These are phyloP conservation scores for Argya squamiceps DNA, from an alignment of 2,797 vertebrate species.

Conservation along the genomic window DNA sequence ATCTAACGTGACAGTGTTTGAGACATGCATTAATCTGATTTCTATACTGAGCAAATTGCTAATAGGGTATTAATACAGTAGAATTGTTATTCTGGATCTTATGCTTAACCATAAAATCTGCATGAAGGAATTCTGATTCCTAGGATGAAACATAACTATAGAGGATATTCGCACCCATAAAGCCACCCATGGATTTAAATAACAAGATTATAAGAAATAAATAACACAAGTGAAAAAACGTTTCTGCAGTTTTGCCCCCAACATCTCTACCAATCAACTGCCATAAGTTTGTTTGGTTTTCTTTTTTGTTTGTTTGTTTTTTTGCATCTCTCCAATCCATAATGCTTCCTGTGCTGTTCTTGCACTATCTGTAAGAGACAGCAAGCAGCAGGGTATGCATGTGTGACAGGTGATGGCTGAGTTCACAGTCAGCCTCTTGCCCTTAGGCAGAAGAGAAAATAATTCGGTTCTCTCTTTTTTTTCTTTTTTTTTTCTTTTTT, in stretches of 20 bases:
- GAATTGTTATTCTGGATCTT: neutral
- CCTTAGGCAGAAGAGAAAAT: neutral
- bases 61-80: neutral
- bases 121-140: neutral
- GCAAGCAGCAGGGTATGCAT: neutral
- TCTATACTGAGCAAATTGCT: neutral
- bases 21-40: neutral
- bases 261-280: neutral
- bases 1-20: neutral
- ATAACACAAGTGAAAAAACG: neutral
- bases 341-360: neutral
- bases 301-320: neutral
- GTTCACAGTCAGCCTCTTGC: neutral
- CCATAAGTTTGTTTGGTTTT: neutral
- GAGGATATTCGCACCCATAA: constrained; percentile 64
- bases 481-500: too few relatives aligned
- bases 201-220: neutral
- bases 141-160: neutral
- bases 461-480: neutral
- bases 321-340: neutral
- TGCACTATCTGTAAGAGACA: neutral
- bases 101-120: neutral
- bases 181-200: neutral
- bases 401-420: neutral
- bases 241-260: neutral